Percentiles rank a stretch among this genome's conserved stretches.
Evolutionary conservation across 1,140 invertebrate species (phyloP).

Genomic region (Achroia grisella): DNA sequence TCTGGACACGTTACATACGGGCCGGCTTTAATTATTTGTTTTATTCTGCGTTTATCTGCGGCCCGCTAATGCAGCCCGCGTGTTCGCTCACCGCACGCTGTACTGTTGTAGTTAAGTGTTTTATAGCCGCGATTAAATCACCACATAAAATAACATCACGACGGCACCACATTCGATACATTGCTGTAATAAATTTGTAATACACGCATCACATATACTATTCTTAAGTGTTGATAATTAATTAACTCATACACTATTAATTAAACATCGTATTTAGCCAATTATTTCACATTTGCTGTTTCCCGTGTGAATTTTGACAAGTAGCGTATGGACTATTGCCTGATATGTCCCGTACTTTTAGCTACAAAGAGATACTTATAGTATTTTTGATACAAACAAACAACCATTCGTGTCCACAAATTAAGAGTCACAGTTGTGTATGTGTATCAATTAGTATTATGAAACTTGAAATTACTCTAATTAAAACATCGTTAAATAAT

Average conservation of each 20-base stretch:
- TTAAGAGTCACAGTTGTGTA: too few species aligned
- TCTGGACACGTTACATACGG: conserved; percentile 22
- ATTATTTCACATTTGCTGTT: too few species aligned
- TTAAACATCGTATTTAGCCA: too few species aligned
- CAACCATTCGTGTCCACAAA: too few species aligned
- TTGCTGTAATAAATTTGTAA: conserved; percentile 15
- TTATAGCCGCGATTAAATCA: conserved; percentile 22
- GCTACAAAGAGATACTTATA: too few species aligned
- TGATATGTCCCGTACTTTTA: too few species aligned
- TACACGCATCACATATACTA: conserved; percentile 6
- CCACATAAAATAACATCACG: conserved; percentile 17
- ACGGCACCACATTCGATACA: conserved; percentile 3
- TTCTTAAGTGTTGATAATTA: too few species aligned
- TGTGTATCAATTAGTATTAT: too few species aligned
- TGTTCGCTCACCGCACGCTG: conserved; percentile 14
- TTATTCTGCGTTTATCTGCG: conserved; percentile 20
- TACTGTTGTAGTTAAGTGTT: conserved; percentile 20
- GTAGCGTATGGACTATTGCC: too few species aligned
- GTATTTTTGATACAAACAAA: too few species aligned
- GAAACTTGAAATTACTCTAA: neutral
- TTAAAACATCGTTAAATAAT: neutral
- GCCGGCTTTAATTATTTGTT: conserved; percentile 34
- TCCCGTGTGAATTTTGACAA: too few species aligned
- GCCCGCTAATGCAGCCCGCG: conserved; percentile 12
- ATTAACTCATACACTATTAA: too few species aligned